Percentiles rank a stretch among this genome's conserved stretches.
phyloP scores from a whole-genome alignment of 2,797 vertebrate species.

The Enteromius afrohamiltoni region DNA sequence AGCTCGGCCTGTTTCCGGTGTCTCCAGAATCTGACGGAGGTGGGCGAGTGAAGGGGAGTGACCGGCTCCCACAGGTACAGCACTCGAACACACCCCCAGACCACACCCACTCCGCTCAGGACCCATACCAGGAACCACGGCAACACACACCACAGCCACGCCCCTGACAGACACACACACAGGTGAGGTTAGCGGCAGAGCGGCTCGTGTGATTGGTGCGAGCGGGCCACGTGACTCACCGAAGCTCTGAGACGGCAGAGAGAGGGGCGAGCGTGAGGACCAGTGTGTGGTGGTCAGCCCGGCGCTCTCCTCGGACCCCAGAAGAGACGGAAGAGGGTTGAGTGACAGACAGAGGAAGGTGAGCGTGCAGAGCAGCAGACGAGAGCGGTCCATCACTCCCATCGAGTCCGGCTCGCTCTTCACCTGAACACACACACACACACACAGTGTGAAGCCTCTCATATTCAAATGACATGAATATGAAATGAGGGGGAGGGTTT shows the following conservation, averaged over 20 bases:
- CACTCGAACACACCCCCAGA: constrained; percentile 93
- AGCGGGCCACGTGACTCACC: constrained; percentile 60
- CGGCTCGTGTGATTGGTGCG: background rate
- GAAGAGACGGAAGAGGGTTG: constrained; percentile 90
- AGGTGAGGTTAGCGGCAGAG: background rate
- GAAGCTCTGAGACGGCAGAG: constrained; percentile 80
- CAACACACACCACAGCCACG: constrained; percentile 94
- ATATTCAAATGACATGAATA: background rate
- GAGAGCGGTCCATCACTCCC: constrained; percentile 95
- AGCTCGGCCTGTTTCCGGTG: constrained; percentile 96
- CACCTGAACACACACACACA: constrained; percentile 73
- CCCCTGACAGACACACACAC: constrained; percentile 60
- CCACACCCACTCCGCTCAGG: constrained; percentile 90
- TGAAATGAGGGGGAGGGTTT: background rate
- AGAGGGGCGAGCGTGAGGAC: constrained; percentile 81
- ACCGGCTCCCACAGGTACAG: constrained; percentile 94
- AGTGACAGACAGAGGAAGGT: constrained; percentile 96
- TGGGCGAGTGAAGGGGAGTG: constrained; percentile 91
- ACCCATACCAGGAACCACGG: constrained; percentile 95
- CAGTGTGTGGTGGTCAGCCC: constrained; percentile 64
- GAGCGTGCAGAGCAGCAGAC: constrained; percentile 92
- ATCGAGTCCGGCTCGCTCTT: constrained; percentile 95
- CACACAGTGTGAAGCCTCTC: background rate
- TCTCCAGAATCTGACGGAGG: constrained; percentile 95
- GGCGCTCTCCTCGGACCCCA: constrained; percentile 75